Evolutionary conservation across 2,113 vertebrate species (phyloP).

Genomic region (Ploceus nigricollis): DNA sequence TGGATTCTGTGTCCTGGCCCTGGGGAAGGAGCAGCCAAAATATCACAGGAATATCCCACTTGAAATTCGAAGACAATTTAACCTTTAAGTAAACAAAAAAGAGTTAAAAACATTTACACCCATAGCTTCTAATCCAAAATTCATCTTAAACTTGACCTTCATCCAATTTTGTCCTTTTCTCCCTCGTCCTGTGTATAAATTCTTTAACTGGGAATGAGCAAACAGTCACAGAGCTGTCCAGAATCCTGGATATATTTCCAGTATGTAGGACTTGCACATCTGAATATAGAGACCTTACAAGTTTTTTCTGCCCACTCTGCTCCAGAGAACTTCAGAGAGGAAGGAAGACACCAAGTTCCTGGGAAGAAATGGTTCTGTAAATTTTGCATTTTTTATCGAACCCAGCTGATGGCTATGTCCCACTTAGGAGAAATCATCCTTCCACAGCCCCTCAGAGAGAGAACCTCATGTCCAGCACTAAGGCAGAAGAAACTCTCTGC

Average conservation of each 20-base stretch:
- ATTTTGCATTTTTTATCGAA: background rate
- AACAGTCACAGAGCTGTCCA: background rate
- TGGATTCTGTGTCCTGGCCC: background rate
- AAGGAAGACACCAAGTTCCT: background rate
- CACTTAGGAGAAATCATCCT: background rate
- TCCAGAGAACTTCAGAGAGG: background rate
- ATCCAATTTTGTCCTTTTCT: background rate
- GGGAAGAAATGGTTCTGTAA: background rate
- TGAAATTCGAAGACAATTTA: background rate
- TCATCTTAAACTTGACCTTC: background rate
- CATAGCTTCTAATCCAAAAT: background rate
- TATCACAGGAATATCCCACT: background rate
- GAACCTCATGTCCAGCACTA: background rate
- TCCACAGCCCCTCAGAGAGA: background rate
- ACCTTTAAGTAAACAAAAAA: background rate
- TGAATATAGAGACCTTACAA: background rate
- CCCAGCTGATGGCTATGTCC: background rate
- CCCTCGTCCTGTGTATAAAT: background rate
- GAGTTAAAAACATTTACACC: background rate
- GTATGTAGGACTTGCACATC: background rate
- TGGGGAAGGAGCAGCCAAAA: background rate
- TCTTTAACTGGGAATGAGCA: background rate
- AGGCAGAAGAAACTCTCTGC: conserved; percentile 25
- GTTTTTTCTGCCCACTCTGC: background rate
- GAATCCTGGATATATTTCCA: background rate